Base-by-base conservation (phyloP, 2,113 vertebrate genomes). In the Indicator maculatus region DNA sequence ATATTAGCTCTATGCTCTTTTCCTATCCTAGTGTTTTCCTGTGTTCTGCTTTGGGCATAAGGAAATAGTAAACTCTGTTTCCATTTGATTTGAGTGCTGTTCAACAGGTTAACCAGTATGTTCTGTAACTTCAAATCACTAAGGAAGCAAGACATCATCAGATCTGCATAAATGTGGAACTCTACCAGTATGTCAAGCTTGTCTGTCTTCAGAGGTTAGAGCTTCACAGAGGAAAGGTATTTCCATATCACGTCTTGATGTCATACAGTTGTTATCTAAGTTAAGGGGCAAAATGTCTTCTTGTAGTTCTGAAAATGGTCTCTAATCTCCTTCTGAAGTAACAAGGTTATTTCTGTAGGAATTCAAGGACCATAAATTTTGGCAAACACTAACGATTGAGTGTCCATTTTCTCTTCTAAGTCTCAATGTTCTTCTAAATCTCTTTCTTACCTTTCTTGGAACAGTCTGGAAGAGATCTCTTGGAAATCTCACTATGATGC, bases 81-180 rank as follows among this genome's bases (percentile, higher is more conserved):
- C 86, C 16, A 6, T 72, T 85, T 58, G 65, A 47, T 81, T 88
- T 77, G 27, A 24, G 61, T 81, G 65, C 80, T 86, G 82, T 93
- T 90, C 59, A 88, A 45, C 78, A 93, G 82, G 87, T 88, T 92
- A 89, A 67, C 64, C 47, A 28, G 67, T 91, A 44, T 90, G 45
- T 88, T 93, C 47, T 91, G 60, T 86, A 80, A 71, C 83, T 88
- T 87, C 67, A 93, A 92, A 87, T 89, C 75, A 74, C 12, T 81
- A 90, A 80, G 52, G 64, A 80, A 70, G 36, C 58, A 75, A 76
- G 73, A 47, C 58, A 65, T 92, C n/a, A 87, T 89, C 44, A 89
- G 64, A 63, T 91, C 79, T 80, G 15, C n/a, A 27, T 87, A 83
- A 85, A 75, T 72, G 63, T 73, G 67, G 83, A 91, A 91, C 71